These are phyloP conservation scores for Leuciscus idus DNA, from an alignment of 2,113 vertebrate species.

Conservation along the genomic window DNA sequence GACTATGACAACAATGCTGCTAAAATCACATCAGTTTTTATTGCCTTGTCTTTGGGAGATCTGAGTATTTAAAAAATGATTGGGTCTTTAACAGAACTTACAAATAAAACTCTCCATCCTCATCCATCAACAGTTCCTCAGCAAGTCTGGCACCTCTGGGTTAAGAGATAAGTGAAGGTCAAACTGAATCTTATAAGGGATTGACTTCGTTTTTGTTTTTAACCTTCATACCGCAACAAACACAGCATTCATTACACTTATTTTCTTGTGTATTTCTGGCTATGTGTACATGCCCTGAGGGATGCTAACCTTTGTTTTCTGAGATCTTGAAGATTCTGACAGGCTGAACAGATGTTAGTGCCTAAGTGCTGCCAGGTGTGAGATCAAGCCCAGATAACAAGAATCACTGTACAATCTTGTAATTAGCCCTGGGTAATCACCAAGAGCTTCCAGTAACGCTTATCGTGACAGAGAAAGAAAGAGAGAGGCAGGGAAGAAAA, in stretches of 20 bases:
- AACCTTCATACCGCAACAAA: neutral
- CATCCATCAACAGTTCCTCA: constrained; percentile 8
- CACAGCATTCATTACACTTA: neutral
- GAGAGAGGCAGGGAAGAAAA: constrained; percentile 31
- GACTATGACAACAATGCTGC: neutral
- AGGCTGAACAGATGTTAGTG: constrained; percentile 40
- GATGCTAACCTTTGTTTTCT: constrained; percentile 26
- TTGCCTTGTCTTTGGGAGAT: neutral
- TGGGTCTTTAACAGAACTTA: neutral
- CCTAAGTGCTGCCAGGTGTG: constrained; percentile 45
- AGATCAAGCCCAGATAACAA: constrained; percentile 42
- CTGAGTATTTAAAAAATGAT: neutral
- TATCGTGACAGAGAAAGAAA: neutral
- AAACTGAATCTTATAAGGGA: constrained; percentile 13
- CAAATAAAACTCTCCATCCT: constrained; percentile 10
- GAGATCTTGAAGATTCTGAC: constrained; percentile 11
- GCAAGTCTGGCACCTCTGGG: neutral
- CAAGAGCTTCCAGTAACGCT: constrained; percentile 42
- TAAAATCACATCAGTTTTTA: neutral
- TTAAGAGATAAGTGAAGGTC: constrained; percentile 20
- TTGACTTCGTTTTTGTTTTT: neutral
- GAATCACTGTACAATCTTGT: constrained; percentile 43
- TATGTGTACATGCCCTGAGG: constrained; percentile 6
- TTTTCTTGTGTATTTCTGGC: neutral
- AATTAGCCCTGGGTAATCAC: constrained; percentile 38